Evolutionary conservation across 2,113 vertebrate species (phyloP).

Genomic region (Hymenochirus boettgeri): DNA sequence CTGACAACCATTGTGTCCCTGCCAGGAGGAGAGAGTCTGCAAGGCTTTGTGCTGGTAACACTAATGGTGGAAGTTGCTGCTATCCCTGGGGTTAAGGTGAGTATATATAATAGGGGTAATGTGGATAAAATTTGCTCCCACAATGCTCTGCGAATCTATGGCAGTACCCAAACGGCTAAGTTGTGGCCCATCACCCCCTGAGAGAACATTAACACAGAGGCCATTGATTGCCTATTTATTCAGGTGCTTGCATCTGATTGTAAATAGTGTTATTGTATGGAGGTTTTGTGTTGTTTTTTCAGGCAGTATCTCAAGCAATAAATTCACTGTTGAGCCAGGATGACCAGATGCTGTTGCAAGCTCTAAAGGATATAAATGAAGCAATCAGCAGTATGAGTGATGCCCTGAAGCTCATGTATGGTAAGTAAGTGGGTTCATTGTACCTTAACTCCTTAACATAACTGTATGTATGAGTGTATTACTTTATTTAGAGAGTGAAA

Average conservation of each 20-base stretch:
- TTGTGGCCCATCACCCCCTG: too few relatives aligned
- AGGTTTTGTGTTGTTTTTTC: rapidly evolving
- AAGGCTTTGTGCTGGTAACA: conserved; percentile 83
- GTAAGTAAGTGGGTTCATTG: conserved; percentile 54
- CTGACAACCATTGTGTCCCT: conserved; percentile 73
- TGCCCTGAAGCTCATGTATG: conserved; percentile 71
- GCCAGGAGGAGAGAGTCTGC: conserved; percentile 77
- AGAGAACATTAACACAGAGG: too few relatives aligned
- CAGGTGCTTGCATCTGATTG: not conserved
- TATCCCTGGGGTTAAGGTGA: conserved; percentile 79
- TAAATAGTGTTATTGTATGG: too few relatives aligned
- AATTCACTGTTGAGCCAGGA: conserved; percentile 54
- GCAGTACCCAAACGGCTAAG: too few relatives aligned
- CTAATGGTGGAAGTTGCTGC: conserved; percentile 83
- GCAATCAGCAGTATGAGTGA: conserved; percentile 67
- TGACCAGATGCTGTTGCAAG: conserved; percentile 58
- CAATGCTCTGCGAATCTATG: too few relatives aligned
- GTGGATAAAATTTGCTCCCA: too few relatives aligned
- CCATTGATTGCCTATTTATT: too few relatives aligned
- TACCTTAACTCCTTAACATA: too few relatives aligned
- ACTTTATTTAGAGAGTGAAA: too few relatives aligned
- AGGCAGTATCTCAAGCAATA: conserved; percentile 67
- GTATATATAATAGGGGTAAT: too few relatives aligned
- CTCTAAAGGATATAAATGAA: conserved; percentile 63
- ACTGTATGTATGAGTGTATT: too few relatives aligned